Percentiles rank a stretch among this genome's conserved stretches.
Evolutionary conservation across 2,888 invertebrate genomes (phyloP).

Genomic region (Dexiosoma caninum): DNA sequence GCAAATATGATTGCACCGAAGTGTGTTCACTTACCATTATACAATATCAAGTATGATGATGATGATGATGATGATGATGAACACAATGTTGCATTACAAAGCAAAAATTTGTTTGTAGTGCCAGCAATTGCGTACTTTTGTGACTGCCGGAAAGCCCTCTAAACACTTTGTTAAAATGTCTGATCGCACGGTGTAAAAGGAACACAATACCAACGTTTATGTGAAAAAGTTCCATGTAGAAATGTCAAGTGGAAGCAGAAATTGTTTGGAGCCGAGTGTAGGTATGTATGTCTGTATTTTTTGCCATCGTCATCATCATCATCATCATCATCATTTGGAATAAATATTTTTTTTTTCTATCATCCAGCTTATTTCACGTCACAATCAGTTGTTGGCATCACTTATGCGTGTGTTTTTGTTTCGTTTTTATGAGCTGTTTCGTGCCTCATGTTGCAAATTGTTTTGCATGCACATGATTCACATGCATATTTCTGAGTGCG

Average conservation of each 20-base stretch:
- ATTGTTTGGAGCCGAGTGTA: constrained; percentile 7
- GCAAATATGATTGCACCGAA: constrained; percentile 1
- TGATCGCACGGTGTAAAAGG: neutral
- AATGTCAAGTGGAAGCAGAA: constrained; percentile 56
- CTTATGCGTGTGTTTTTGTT: constrained; percentile 60
- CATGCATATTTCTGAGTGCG: constrained; percentile 1
- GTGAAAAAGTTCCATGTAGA: constrained; percentile 17
- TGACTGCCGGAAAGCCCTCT: constrained; percentile 50
- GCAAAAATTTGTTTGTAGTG: constrained; percentile 17
- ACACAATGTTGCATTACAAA: constrained; percentile 42
- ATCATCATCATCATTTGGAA: constrained; percentile 35
- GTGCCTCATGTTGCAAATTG: constrained; percentile 63
- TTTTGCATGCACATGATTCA: constrained; percentile 66
- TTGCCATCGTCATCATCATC: constrained; percentile 36
- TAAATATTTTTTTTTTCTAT: constrained; percentile 39
- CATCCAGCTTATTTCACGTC: constrained; percentile 75
- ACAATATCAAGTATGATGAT: no score
- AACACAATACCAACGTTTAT: constrained; percentile 16
- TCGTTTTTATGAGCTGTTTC: constrained; percentile 58
- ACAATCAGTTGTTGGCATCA: constrained; percentile 76
- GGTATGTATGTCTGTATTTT: constrained; percentile 19
- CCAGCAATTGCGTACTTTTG: constrained; percentile 40
- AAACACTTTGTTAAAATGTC: constrained; percentile 37
- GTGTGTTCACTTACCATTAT: constrained; percentile 28
- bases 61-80: constrained; percentile 12